These are phyloP conservation scores for Diacarnus erythraeanus DNA, from an alignment of 37 sponge, comb jelly and placozoan genomes.

Conservation along the genomic window DNA sequence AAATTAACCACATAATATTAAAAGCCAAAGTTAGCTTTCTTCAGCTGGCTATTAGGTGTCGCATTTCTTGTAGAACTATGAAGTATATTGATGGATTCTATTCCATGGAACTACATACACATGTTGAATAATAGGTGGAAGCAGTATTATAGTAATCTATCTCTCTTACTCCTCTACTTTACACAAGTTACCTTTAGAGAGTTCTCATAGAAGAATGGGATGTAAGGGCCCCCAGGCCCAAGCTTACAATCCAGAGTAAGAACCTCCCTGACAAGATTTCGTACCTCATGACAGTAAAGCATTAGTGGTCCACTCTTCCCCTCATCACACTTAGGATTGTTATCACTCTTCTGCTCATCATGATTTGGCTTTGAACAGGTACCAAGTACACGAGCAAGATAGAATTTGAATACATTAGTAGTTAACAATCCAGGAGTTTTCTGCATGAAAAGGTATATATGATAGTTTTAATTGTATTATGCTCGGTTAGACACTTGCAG, in stretches of 20 bases:
- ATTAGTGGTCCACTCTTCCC: constrained; percentile 17
- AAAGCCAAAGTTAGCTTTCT: too few species aligned
- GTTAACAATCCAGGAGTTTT: constrained; percentile 11
- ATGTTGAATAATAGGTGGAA: background rate
- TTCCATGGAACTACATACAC: background rate
- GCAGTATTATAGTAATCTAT: too few species aligned
- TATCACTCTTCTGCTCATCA: too few species aligned
- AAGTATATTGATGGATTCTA: too few species aligned
- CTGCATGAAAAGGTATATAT: background rate
- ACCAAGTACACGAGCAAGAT: constrained; percentile 51
- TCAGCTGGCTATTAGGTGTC: too few species aligned
- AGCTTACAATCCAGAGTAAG: background rate
- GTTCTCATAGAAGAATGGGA: constrained; percentile 29
- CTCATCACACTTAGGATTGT: too few species aligned
- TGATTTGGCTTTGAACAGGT: background rate
- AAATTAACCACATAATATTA: too few species aligned
- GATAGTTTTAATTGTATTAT: too few species aligned
- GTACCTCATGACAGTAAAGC: constrained; percentile 28
- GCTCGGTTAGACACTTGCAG: too few species aligned
- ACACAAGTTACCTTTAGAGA: background rate
- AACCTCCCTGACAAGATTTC: constrained; percentile 10
- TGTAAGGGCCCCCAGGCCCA: constrained; percentile 21
- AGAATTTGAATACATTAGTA: constrained; percentile 49
- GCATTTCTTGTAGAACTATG: too few species aligned
- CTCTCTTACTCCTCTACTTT: too few species aligned